Conservation (phyloP, 2,113 vertebrate species). For the Dasyurus viverrinus region DNA sequence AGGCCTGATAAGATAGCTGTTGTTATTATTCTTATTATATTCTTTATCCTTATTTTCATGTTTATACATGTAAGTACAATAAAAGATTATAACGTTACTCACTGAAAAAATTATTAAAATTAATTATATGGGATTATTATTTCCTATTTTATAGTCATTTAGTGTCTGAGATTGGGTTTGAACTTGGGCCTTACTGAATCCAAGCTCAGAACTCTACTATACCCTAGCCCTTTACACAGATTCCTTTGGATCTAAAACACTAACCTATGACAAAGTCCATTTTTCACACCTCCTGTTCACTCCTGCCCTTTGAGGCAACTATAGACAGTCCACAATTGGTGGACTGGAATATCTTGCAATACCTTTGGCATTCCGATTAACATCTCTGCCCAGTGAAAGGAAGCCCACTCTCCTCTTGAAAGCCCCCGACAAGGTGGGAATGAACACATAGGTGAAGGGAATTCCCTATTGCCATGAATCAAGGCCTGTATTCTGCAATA, state of each 20-base stretch:
- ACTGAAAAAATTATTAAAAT: neutral
- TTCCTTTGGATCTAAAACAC: neutral
- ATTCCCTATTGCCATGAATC: conserved; percentile 59
- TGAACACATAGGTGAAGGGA: conserved; percentile 10
- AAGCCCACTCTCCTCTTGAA: neutral
- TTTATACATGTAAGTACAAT: neutral
- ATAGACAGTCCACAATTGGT: neutral
- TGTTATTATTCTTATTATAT: neutral
- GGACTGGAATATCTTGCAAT: neutral
- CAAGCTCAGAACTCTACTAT: neutral
- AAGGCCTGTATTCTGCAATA: neutral
- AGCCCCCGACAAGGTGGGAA: neutral
- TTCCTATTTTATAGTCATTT: neutral
- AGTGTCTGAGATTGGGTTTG: neutral
- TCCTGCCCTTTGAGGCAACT: neutral
- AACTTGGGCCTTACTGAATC: neutral
- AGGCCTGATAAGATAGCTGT: neutral
- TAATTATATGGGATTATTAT: neutral
- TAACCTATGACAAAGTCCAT: neutral
- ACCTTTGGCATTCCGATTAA: neutral
- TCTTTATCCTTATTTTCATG: neutral
- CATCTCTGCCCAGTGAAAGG: neutral
- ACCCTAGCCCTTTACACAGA: neutral
- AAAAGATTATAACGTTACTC: neutral
- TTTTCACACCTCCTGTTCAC: neutral